Evolutionary conservation across 2,797 vertebrate genomes (phyloP).

Genomic region (Oryzias sinensis): DNA sequence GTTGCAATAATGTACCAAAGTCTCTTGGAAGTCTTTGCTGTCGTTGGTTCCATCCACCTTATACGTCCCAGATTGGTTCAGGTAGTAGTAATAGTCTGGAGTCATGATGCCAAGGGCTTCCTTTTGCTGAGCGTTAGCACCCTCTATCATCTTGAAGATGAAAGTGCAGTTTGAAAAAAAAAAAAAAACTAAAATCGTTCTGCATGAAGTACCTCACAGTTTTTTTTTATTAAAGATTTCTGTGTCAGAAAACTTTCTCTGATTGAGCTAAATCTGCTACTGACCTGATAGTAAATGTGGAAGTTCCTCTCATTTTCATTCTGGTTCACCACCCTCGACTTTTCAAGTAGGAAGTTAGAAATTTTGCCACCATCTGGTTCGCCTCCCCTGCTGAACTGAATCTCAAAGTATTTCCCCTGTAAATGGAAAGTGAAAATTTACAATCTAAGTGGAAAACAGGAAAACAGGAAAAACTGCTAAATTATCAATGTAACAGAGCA

Average conservation of each 20-base stretch:
- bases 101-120: slow-evolving; percentile 90
- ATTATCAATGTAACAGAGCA: neutral
- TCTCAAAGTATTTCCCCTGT: slow-evolving; percentile 98
- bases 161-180: slow-evolving; percentile 10
- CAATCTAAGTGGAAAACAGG: neutral
- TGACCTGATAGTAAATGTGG: slow-evolving; percentile 97
- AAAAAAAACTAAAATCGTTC: too few species aligned
- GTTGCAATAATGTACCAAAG: slow-evolving; percentile 72
- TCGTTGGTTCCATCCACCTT: slow-evolving; percentile 94
- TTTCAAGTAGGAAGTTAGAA: slow-evolving; percentile 96
- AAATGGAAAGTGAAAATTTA: slow-evolving; percentile 21
- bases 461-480: neutral
- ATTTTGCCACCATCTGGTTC: slow-evolving; percentile 96
- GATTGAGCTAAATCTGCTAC: neutral
- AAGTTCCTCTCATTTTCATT: slow-evolving; percentile 95
- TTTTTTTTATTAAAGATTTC: too few species aligned
- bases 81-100: slow-evolving; percentile 93
- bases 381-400: slow-evolving; percentile 96
- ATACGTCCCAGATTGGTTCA: slow-evolving; percentile 94
- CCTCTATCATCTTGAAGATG: slow-evolving; percentile 85
- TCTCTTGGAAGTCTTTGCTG: slow-evolving; percentile 88
- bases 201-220: too few species aligned
- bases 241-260: too few species aligned
- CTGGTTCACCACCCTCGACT: slow-evolving; percentile 94
- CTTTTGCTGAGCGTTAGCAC: slow-evolving; percentile 84